A percentile compares a stretch with the other conserved stretches of the same genome.
Conservation (phyloP, 2,113 vertebrate genomes). For the Nyctereutes procyonoides region DNA sequence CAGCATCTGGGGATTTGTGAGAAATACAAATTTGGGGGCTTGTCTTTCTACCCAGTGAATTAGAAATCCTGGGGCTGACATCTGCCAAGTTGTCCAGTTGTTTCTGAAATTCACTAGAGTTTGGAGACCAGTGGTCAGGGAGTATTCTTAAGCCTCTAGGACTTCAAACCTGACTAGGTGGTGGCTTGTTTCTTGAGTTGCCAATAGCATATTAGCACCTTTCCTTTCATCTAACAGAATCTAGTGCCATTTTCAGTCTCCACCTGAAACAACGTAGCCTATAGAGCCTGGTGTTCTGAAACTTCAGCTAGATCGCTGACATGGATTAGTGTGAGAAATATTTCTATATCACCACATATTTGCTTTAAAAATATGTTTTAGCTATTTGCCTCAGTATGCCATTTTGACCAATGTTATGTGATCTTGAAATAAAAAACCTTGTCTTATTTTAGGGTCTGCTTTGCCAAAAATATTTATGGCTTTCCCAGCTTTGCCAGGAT, state of each 20-base stretch:
- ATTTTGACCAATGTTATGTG: slow-evolving; percentile 76
- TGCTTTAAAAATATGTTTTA: slow-evolving; percentile 79
- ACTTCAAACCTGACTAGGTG: neutral
- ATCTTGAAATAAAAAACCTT: slow-evolving; percentile 80
- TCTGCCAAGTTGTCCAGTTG: neutral
- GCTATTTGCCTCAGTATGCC: slow-evolving; percentile 69
- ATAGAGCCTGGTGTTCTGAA: neutral
- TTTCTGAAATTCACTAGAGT: neutral
- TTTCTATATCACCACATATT: slow-evolving; percentile 71
- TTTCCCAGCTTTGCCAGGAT: slow-evolving; percentile 71
- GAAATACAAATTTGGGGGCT: neutral
- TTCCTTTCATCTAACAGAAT: neutral
- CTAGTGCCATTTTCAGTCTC: neutral
- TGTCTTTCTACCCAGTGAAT: neutral
- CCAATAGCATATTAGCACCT: neutral
- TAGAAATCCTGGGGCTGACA: neutral
- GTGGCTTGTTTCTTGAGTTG: neutral
- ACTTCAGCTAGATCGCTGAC: slow-evolving; percentile 49
- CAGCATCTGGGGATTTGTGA: neutral
- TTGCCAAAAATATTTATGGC: slow-evolving; percentile 81
- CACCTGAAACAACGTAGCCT: neutral
- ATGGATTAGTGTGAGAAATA: slow-evolving; percentile 74
- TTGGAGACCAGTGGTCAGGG: neutral
- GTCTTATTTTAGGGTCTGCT: slow-evolving; percentile 76
- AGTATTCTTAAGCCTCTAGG: neutral